phyloP scores from a whole-genome alignment of 2,797 vertebrate species.

The Craterocephalus amniculus region DNA sequence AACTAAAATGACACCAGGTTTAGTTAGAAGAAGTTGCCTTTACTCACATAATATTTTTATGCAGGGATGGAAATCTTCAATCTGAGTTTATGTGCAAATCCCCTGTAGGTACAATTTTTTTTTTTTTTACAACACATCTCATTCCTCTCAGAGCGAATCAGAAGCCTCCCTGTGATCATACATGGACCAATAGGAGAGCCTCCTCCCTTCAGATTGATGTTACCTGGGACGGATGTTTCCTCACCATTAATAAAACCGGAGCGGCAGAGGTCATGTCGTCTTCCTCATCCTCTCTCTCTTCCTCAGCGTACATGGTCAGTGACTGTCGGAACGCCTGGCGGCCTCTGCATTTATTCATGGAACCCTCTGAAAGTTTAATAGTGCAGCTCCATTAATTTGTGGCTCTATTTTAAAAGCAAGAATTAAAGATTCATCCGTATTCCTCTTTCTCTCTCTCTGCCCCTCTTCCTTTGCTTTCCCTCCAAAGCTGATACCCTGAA shows the following conservation, averaged over 20 bases:
- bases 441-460: slow-evolving; percentile 1
- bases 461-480: slow-evolving; percentile 2
- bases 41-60: too few relatives aligned
- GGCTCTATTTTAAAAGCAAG: slow-evolving; percentile 68
- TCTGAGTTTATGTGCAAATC: too few relatives aligned
- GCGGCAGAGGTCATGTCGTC: neutral
- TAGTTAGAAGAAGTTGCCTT: too few relatives aligned
- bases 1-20: too few relatives aligned
- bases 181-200: neutral
- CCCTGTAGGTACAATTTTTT: too few relatives aligned
- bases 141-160: neutral
- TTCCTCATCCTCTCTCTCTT: neutral
- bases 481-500: slow-evolving; percentile 58
- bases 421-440: slow-evolving; percentile 75
- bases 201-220: neutral
- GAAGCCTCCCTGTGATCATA: neutral
- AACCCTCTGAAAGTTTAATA: slow-evolving; percentile 68
- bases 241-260: neutral
- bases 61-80: too few relatives aligned
- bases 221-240: slow-evolving; percentile 15
- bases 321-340: slow-evolving; percentile 4
- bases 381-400: slow-evolving; percentile 68
- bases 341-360: slow-evolving; percentile 51
- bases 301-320: slow-evolving; percentile 10
- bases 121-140: too few relatives aligned